Conservation (phyloP, 2,888 invertebrate species). For the Agonopterix subpropinquella region DNA sequence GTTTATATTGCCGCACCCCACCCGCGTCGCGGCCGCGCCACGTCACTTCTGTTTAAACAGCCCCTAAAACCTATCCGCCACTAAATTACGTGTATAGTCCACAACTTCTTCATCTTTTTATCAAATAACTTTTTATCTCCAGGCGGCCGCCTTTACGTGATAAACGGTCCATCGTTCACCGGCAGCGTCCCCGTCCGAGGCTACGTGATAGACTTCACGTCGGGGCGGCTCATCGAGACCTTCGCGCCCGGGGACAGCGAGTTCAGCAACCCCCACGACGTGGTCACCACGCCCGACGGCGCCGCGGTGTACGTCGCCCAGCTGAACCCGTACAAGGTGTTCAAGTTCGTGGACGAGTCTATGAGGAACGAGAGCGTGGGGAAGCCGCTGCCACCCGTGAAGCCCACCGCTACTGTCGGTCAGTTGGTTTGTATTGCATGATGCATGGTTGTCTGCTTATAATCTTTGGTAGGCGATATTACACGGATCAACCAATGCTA, state of each 20-base stretch:
- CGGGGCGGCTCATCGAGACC: conserved; percentile 75
- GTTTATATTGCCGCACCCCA: too few relatives aligned
- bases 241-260: conserved; percentile 72
- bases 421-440: conserved; percentile 23
- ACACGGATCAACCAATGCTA: too few relatives aligned
- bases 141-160: conserved; percentile 83
- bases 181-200: conserved; percentile 76
- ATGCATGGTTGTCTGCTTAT: too few relatives aligned
- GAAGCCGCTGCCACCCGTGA: conserved; percentile 30
- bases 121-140: conserved; percentile 3
- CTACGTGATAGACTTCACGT: conserved; percentile 80
- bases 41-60: too few relatives aligned
- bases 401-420: conserved; percentile 66
- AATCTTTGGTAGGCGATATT: too few relatives aligned
- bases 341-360: conserved; percentile 52
- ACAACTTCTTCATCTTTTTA: too few relatives aligned
- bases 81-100: too few relatives aligned
- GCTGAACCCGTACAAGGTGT: conserved; percentile 78
- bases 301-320: conserved; percentile 85
- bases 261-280: conserved; percentile 86
- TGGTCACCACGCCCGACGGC: conserved; percentile 83
- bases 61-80: too few relatives aligned
- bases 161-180: conserved; percentile 81
- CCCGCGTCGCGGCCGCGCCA: too few relatives aligned
- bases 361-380: conserved; percentile 25